Percentiles rank a stretch among this genome's conserved stretches.
Conservation (phyloP, 2,113 vertebrate genomes). For the Orcinus orca region DNA sequence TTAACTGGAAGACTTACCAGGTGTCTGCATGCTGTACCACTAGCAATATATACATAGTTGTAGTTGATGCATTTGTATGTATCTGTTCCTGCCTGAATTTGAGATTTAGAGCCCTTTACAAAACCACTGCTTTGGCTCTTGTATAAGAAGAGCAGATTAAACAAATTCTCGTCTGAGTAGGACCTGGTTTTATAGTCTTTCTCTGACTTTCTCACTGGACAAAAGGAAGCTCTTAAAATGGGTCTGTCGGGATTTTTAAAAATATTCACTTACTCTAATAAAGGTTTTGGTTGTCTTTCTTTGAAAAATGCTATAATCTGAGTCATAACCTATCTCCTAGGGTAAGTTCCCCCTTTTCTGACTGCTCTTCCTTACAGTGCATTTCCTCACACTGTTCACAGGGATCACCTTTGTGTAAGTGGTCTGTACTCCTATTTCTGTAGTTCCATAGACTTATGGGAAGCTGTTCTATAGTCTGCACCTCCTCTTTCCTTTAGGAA, state of each 20-base stretch:
- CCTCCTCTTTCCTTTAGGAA: slow-evolving; percentile 19
- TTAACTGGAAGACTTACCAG: slow-evolving; percentile 27
- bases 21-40: not conserved
- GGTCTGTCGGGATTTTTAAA: not conserved
- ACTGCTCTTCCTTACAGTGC: not conserved
- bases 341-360: not conserved
- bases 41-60: not conserved
- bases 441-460: not conserved
- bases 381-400: not conserved
- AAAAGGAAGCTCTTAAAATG: slow-evolving; percentile 16
- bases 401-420: not conserved
- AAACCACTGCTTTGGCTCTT: slow-evolving; percentile 29
- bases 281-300: slow-evolving; percentile 17
- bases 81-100: slow-evolving; percentile 9
- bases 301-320: slow-evolving; percentile 16
- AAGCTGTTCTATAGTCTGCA: not conserved
- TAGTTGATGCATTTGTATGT: not conserved
- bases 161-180: not conserved
- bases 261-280: slow-evolving; percentile 26
- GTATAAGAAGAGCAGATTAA: not conserved
- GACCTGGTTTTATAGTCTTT: slow-evolving; percentile 7
- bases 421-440: not conserved
- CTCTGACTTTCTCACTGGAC: slow-evolving; percentile 42
- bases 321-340: not conserved
- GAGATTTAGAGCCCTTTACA: not conserved